Evolutionary conservation across 2,888 invertebrate genomes (phyloP), one percentile per base, ranked within the genome.

Genomic region (Arge pagana): DNA sequence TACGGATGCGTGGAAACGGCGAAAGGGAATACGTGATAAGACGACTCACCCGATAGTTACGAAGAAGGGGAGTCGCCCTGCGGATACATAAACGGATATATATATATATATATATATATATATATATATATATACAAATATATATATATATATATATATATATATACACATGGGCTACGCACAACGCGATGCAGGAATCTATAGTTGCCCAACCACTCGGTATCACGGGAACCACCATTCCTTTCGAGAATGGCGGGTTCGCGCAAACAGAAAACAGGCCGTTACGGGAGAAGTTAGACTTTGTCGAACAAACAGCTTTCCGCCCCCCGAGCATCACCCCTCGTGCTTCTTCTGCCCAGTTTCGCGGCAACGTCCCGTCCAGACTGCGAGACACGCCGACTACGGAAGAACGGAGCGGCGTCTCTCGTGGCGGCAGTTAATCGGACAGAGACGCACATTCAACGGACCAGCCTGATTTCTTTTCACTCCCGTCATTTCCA

Each of bases 241-340:
- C 11, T 24, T 45, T 41, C 35, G 50, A 19, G 11, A 13, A n/a
- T 39, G 19, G 35, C 30, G 19, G 35, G 48, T 55, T 57, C 58
- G 59, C 60, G 62, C 62, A 64, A 63, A 64, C 64, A 61, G 62
- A 66, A 64, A 63, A 66, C 59, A 61, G 60, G 58, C 59, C 57
- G 57, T 60, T 63, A 57, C 55, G 58, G 58, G 57, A 56, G 59
- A 64, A 64, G 64, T 64, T 62, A 52, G 57, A 63, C 56, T 59
- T 52, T 60, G 57, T 57, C 61, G 59, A 56, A 64, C 65, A 64
- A 63, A 63, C 65, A 62, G 58, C 52, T 41, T 50, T 30, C 35
- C 39, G 36, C 40, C 42, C 23, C 35, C 48, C 18, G 36, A 36
- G 30, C 42, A 40, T 36, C n/a, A n/a, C n/a, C n/a, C n/a, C n/a